phyloP scores from a whole-genome alignment of 1,140 invertebrate species.

The Melipona quadrifasciata region DNA sequence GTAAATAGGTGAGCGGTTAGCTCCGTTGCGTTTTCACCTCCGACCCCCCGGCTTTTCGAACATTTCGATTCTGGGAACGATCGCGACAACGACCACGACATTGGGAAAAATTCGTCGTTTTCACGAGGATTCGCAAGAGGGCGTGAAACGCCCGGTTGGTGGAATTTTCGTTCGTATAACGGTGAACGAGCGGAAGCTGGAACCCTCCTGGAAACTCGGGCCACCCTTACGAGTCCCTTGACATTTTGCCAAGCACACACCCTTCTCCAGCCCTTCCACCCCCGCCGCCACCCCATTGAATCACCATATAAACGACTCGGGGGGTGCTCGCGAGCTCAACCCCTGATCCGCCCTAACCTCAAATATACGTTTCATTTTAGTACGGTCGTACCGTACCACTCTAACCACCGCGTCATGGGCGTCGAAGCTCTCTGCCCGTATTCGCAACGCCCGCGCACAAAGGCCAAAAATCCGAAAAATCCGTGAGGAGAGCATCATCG shows the following conservation, averaged over 20 bases:
- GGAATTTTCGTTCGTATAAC: constrained; percentile 57
- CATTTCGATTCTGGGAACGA: constrained; percentile 2
- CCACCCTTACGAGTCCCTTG: constrained; percentile 74
- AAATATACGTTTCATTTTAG: constrained; percentile 77
- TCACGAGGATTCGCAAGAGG: not conserved
- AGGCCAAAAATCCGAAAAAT: not conserved
- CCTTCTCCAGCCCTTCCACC: not conserved
- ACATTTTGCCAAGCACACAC: constrained; percentile 74
- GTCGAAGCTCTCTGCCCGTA: constrained; percentile 37
- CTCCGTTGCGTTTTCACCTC: not conserved
- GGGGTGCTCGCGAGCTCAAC: constrained; percentile 66
- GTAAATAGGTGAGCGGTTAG: not conserved
- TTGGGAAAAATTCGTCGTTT: not conserved
- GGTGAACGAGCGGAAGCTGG: constrained; percentile 6
- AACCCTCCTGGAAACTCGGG: constrained; percentile 46
- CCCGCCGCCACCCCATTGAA: constrained; percentile 63
- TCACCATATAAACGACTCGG: constrained; percentile 76
- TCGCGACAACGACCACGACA: not conserved
- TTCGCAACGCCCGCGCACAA: not conserved
- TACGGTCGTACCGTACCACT: constrained; percentile 51
- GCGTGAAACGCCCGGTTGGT: constrained; percentile 24
- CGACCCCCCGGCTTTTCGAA: not conserved
- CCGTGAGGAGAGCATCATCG: not conserved
- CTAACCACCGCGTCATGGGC: constrained; percentile 55
- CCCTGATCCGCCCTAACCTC: constrained; percentile 74